Conservation (phyloP, 2,888 invertebrate species). For the Fabriciana adippe region DNA sequence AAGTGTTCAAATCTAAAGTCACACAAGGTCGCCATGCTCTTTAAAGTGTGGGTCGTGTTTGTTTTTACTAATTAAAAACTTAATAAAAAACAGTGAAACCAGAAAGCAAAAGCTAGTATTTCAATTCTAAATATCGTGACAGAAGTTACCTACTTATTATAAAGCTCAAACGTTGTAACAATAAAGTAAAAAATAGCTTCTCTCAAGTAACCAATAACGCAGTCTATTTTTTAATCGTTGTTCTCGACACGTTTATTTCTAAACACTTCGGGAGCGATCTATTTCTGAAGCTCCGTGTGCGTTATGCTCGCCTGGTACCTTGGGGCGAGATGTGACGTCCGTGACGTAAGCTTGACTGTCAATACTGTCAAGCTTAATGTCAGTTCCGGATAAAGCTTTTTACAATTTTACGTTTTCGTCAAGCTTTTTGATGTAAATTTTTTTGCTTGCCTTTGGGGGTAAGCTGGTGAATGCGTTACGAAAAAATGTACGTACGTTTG, state of each 20-base stretch:
- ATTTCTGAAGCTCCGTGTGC: slow-evolving; percentile 59
- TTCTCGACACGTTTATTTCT: slow-evolving; percentile 54
- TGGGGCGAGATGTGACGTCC: slow-evolving; percentile 47
- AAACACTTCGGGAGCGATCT: slow-evolving; percentile 66
- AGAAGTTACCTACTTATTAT: background rate
- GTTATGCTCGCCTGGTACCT: slow-evolving; percentile 69
- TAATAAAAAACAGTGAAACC: no score
- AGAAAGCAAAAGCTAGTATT: no score
- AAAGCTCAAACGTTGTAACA: background rate
- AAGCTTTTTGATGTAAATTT: no score
- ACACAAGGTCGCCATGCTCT: no score
- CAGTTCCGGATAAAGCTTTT: slow-evolving; percentile 34
- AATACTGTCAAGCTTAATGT: slow-evolving; percentile 50
- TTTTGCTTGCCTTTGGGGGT: no score
- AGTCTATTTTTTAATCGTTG: slow-evolving; percentile 19
- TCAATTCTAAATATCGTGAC: no score
- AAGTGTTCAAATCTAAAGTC: no score
- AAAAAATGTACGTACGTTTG: no score
- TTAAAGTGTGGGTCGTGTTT: no score
- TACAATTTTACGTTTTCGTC: background rate
- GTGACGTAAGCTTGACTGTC: slow-evolving; percentile 78
- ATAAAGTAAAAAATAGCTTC: slow-evolving; percentile 8
- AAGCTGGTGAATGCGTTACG: no score
- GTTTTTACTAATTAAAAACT: no score
- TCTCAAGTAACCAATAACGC: background rate